These are phyloP conservation scores for Microtus ochrogaster DNA, from an alignment of 2,113 vertebrate species.

Conservation along the genomic window DNA sequence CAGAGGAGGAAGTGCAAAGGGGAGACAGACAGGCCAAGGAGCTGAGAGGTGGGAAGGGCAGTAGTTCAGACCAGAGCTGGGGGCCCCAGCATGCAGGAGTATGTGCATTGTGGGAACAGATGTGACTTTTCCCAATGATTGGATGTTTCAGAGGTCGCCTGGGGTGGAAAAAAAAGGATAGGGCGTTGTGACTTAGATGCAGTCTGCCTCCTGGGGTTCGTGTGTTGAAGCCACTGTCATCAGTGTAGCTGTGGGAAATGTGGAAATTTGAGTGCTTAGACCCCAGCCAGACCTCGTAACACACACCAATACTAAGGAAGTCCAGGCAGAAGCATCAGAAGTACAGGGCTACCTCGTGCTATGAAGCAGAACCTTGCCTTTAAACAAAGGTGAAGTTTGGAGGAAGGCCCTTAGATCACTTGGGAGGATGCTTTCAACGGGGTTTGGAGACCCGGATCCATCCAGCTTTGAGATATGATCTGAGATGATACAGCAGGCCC, in stretches of 20 bases:
- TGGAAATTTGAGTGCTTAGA: not conserved
- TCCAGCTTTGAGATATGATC: not conserved
- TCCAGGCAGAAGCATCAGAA: not conserved
- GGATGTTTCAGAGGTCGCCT: not conserved
- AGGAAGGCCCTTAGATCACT: not conserved
- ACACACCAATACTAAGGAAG: not conserved
- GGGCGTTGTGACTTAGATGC: not conserved
- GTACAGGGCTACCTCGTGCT: not conserved
- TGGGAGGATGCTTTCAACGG: not conserved
- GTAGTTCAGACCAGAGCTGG: not conserved
- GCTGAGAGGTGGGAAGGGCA: not conserved
- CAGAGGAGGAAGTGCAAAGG: not conserved
- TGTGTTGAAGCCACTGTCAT: too few species aligned
- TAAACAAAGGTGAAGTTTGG: not conserved
- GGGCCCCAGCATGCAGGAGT: not conserved
- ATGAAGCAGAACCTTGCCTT: not conserved
- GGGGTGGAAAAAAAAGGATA: not conserved
- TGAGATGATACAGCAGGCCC: not conserved
- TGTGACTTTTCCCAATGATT: not conserved
- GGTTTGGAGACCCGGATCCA: too few species aligned
- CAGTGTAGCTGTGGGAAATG: not conserved
- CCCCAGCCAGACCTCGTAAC: not conserved
- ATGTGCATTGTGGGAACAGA: not conserved
- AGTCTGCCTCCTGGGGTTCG: not conserved
- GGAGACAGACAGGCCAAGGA: not conserved